phyloP scores from a whole-genome alignment of 2,113 vertebrate species.

The Acinonyx jubatus region DNA sequence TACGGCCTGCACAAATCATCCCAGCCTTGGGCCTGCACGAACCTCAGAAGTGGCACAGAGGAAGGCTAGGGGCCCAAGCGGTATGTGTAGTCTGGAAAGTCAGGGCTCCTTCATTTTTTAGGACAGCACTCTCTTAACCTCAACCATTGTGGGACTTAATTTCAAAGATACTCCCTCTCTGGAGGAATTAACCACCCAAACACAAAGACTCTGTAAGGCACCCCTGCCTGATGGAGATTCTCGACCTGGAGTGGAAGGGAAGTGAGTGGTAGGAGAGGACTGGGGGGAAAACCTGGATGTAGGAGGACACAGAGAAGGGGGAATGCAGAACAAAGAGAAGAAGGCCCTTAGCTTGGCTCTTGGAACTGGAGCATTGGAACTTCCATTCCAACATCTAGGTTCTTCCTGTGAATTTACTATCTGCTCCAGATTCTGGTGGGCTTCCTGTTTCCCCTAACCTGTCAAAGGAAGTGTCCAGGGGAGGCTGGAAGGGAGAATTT shows the following conservation, averaged over 20 bases:
- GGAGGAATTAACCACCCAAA: not conserved
- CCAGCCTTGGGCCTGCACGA: not conserved
- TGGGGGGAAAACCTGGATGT: not conserved
- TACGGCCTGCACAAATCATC: not conserved
- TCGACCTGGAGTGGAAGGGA: not conserved
- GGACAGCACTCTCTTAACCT: not conserved
- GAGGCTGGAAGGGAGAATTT: slow-evolving; percentile 40
- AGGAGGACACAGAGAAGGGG: accelerated
- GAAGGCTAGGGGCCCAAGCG: not conserved
- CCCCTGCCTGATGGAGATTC: not conserved
- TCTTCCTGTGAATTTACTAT: not conserved
- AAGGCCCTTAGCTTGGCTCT: not conserved
- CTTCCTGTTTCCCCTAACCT: slow-evolving; percentile 13
- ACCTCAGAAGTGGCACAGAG: not conserved
- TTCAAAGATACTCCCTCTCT: not conserved
- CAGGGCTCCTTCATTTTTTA: not conserved
- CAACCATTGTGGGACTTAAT: not conserved
- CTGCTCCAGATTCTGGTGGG: not conserved
- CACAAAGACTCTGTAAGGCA: not conserved
- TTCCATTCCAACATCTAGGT: not conserved
- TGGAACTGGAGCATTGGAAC: not conserved
- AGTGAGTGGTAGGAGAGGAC: not conserved
- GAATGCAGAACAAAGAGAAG: not conserved
- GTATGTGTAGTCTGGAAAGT: not conserved
- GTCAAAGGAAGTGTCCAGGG: not conserved